Percentiles rank a stretch among this genome's conserved stretches.
These are phyloP conservation scores for Drosophila paracracens DNA, from an alignment of 2,888 invertebrate species.

Conservation along the genomic window DNA sequence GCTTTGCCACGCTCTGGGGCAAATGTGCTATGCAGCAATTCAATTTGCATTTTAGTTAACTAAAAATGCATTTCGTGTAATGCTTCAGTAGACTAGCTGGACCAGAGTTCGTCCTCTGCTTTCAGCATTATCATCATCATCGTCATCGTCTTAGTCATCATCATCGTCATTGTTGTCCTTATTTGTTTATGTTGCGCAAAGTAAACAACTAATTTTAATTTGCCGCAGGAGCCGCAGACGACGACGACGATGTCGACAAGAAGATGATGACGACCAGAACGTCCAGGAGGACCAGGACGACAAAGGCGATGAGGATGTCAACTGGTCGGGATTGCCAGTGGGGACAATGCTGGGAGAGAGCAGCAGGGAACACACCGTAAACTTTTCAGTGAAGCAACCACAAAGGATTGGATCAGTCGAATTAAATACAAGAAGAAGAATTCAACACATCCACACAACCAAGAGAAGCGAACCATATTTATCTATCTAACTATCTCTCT, in stretches of 20 bases:
- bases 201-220: slow-evolving; percentile 81
- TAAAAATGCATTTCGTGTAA: slow-evolving; percentile 61
- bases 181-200: slow-evolving; percentile 80
- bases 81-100: slow-evolving; percentile 54
- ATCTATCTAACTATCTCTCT: slow-evolving; percentile 2
- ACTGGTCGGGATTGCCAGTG: slow-evolving; percentile 29
- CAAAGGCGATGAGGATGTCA: slow-evolving; percentile 29
- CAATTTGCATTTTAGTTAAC: slow-evolving; percentile 66
- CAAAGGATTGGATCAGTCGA: slow-evolving; percentile 68
- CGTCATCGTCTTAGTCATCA: slow-evolving; percentile 25
- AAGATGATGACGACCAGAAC: slow-evolving; percentile 35
- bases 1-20: slow-evolving; percentile 26
- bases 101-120: slow-evolving; percentile 5
- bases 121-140: slow-evolving; percentile 25
- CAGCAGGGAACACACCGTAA: neutral
- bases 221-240: slow-evolving; percentile 78
- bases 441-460: slow-evolving; percentile 49
- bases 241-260: slow-evolving; percentile 40
- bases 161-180: slow-evolving; percentile 58
- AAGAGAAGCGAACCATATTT: slow-evolving; percentile 63
- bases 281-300: slow-evolving; percentile 21
- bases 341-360: slow-evolving; percentile 20
- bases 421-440: slow-evolving; percentile 57
- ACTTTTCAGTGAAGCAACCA: slow-evolving; percentile 15
- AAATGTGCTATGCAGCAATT: slow-evolving; percentile 48